phyloP scores from a whole-genome alignment of 2,797 vertebrate genomes.

The Cephalopachus bancanus region DNA sequence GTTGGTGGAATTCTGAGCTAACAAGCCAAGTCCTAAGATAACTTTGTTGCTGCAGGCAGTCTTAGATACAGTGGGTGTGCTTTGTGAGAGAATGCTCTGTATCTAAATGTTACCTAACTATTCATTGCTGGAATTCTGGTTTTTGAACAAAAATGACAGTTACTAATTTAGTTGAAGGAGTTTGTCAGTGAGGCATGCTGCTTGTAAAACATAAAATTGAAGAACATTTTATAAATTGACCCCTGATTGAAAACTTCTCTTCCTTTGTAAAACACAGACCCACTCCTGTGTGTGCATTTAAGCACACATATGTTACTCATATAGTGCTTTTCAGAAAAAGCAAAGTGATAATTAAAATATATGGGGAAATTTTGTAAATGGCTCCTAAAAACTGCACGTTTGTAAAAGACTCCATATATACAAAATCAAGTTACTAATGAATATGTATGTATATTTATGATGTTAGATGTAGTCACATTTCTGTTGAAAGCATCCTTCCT shows the following conservation, averaged over 20 bases:
- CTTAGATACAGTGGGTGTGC: not conserved
- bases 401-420: not conserved
- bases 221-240: slow-evolving; percentile 17
- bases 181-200: not conserved
- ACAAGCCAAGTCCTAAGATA: not conserved
- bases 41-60: not conserved
- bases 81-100: slow-evolving; percentile 17
- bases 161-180: slow-evolving; percentile 31
- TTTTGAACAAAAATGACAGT: slow-evolving; percentile 44
- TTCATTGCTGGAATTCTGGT: slow-evolving; percentile 17
- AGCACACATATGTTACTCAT: not conserved
- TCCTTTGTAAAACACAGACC: not conserved
- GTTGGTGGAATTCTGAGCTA: slow-evolving; percentile 45
- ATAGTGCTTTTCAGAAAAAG: not conserved
- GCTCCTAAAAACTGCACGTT: not conserved
- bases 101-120: not conserved
- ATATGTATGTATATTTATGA: not conserved
- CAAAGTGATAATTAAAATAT: slow-evolving; percentile 7
- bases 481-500: not conserved
- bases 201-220: not conserved
- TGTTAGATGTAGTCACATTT: not conserved
- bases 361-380: not conserved
- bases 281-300: too few species aligned
- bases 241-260: not conserved
- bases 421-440: not conserved